phyloP scores from a whole-genome alignment of 2,888 invertebrate species.

The Zootermopsis nevadensis region DNA sequence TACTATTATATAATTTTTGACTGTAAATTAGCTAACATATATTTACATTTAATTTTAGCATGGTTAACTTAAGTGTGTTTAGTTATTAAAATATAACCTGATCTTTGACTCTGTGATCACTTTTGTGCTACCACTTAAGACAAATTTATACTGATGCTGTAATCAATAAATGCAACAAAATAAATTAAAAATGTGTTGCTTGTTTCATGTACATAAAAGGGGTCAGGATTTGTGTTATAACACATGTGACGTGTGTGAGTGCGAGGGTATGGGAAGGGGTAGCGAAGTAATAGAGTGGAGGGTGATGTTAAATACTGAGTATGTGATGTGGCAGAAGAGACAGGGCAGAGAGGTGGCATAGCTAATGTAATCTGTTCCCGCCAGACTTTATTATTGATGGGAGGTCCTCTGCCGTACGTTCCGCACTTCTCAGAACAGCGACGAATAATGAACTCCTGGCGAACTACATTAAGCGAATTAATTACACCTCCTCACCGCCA shows the following conservation, averaged over 20 bases:
- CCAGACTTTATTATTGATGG: conserved; percentile 41
- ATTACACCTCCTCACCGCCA: conserved; percentile 37
- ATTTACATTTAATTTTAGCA: too few relatives aligned
- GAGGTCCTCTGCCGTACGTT: not conserved
- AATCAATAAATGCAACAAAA: too few relatives aligned
- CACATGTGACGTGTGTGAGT: not conserved
- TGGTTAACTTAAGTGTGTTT: too few relatives aligned
- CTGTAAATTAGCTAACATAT: too few relatives aligned
- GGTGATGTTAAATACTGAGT: conserved; percentile 7
- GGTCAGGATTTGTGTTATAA: too few relatives aligned
- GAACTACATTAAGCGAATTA: conserved; percentile 39
- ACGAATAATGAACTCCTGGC: conserved; percentile 34
- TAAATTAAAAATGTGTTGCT: too few relatives aligned
- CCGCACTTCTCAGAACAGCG: not conserved
- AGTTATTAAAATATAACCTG: too few relatives aligned
- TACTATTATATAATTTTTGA: too few relatives aligned
- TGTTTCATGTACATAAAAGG: too few relatives aligned
- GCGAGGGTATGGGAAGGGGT: not conserved
- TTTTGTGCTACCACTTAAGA: too few relatives aligned
- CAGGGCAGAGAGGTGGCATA: not conserved
- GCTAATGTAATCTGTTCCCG: conserved; percentile 22
- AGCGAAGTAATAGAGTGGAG: conserved; percentile 15
- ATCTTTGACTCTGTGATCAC: too few relatives aligned
- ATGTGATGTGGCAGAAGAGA: not conserved
- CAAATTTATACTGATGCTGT: too few relatives aligned